A percentile compares a stretch with the other conserved stretches of the same genome.
phyloP scores from a whole-genome alignment of 2,797 vertebrate species.

The Xiphorhynchus erythropygius region DNA sequence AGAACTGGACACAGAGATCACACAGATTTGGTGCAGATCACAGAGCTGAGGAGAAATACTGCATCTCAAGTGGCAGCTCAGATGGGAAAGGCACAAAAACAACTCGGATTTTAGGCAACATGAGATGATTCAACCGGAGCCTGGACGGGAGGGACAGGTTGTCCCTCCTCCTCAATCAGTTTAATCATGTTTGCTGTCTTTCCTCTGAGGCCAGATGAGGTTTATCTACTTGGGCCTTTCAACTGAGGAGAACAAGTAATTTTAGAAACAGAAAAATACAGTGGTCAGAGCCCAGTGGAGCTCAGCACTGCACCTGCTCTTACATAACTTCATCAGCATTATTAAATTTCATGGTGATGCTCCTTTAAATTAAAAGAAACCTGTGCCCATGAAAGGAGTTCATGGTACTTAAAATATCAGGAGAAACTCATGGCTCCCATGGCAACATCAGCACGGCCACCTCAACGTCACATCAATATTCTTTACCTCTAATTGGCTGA shows the following conservation, averaged over 20 bases:
- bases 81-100: constrained; percentile 9
- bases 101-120: background rate
- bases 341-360: background rate
- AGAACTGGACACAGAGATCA: background rate
- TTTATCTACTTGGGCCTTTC: background rate
- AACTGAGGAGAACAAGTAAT: background rate
- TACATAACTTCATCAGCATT: background rate
- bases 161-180: background rate
- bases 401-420: background rate
- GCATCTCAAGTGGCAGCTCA: constrained; percentile 8
- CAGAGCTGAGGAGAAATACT: background rate
- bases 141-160: background rate
- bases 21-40: background rate
- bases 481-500: background rate
- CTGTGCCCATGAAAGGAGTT: background rate
- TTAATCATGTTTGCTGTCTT: background rate
- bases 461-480: background rate
- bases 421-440: background rate
- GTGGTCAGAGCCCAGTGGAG: constrained; percentile 2
- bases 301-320: background rate
- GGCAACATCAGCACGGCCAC: background rate
- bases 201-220: background rate
- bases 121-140: background rate
- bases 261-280: background rate
- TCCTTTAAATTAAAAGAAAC: background rate